Conservation (phyloP, 2,888 invertebrate genomes). For the Hydriomena furcata region DNA sequence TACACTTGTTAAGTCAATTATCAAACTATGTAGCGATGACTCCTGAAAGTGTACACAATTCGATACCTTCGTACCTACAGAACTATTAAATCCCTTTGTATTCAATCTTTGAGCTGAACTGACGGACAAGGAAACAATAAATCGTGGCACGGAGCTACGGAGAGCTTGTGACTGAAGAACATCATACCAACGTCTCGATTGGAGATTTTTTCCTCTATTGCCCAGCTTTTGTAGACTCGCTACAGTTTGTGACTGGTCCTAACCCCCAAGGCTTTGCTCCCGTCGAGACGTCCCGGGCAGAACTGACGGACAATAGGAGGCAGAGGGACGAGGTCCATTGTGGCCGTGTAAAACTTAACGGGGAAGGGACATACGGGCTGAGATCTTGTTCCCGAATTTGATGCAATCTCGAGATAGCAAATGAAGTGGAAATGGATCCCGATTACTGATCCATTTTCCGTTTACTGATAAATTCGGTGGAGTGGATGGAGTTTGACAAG, state of each 20-base stretch:
- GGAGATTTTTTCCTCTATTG: no score
- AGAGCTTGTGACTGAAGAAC: no score
- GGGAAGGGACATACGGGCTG: constrained; percentile 32
- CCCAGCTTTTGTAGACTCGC: not conserved
- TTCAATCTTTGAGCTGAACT: no score
- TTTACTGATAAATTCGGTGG: not conserved
- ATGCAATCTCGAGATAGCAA: constrained; percentile 1
- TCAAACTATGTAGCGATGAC: no score
- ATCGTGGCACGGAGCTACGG: no score
- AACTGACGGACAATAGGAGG: constrained; percentile 66
- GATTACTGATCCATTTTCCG: not conserved
- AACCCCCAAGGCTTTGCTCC: constrained; percentile 16
- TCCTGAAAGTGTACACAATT: no score
- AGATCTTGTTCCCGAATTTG: not conserved
- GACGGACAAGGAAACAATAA: no score
- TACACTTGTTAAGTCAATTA: no score
- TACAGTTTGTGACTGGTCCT: constrained; percentile 11
- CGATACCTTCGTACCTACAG: no score
- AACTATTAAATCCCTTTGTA: no score
- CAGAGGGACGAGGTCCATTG: constrained; percentile 56
- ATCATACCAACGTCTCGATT: no score
- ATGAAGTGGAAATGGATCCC: constrained; percentile 10
- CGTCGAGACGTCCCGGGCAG: constrained; percentile 63
- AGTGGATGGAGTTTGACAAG: no score
- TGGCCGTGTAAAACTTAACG: constrained; percentile 50